Evolutionary conservation across 2,888 invertebrate genomes (phyloP).

Genomic region (Argyresthia goedartella): DNA sequence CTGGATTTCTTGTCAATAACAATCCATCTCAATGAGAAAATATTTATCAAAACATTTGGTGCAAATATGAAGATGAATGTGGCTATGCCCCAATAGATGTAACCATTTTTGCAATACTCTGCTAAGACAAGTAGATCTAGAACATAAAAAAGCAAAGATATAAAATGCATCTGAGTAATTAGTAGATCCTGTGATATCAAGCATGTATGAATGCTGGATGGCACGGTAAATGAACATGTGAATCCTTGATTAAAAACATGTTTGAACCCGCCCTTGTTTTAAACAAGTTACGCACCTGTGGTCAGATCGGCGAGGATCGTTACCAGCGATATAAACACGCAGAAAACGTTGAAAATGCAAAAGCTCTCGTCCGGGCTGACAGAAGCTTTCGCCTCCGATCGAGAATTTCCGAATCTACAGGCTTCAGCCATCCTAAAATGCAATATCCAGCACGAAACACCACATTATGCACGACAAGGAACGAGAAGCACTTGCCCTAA

Average conservation of each 20-base stretch:
- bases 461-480: background rate
- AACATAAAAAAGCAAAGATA: slow-evolving; percentile 21
- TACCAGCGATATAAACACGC: slow-evolving; percentile 69
- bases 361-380: slow-evolving; percentile 55
- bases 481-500: background rate
- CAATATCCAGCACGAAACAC: background rate
- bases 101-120: slow-evolving; percentile 68
- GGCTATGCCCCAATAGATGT: slow-evolving; percentile 66
- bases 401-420: slow-evolving; percentile 45
- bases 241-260: background rate
- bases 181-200: background rate
- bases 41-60: slow-evolving; percentile 69
- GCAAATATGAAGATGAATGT: slow-evolving; percentile 66
- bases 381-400: slow-evolving; percentile 37
- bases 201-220: background rate
- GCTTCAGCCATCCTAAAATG: slow-evolving; percentile 47
- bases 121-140: slow-evolving; percentile 69
- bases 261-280: background rate
- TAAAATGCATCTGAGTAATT: background rate
- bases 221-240: background rate
- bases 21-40: slow-evolving; percentile 73
- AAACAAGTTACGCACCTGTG: slow-evolving; percentile 50
- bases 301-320: slow-evolving; percentile 71
- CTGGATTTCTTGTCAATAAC: slow-evolving; percentile 54
- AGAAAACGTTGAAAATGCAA: slow-evolving; percentile 61